A percentile compares a stretch with the other conserved stretches of the same genome.
phyloP scores from a whole-genome alignment of 2,113 vertebrate genomes.

The Callopanchax toddi region DNA sequence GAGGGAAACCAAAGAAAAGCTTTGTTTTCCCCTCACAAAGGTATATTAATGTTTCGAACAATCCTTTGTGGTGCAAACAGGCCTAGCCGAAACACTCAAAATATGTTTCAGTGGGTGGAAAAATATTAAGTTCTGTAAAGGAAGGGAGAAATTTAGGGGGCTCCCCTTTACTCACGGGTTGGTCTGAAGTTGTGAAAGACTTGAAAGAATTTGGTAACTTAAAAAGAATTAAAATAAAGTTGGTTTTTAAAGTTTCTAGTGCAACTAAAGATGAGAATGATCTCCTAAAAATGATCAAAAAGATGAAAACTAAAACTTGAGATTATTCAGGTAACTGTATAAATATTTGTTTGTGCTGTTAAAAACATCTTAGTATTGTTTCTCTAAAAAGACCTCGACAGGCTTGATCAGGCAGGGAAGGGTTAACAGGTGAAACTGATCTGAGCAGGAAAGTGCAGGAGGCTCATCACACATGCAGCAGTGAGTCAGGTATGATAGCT shows the following conservation, averaged over 20 bases:
- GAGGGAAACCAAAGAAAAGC: background rate
- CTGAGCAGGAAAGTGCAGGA: constrained; percentile 67
- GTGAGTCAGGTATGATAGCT: constrained; percentile 64
- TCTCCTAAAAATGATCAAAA: too few relatives aligned
- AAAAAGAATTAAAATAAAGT: constrained; percentile 9
- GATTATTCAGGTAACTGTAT: background rate
- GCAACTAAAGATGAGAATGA: too few relatives aligned
- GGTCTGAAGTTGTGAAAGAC: constrained; percentile 21
- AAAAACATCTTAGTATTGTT: background rate
- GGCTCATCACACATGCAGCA: constrained; percentile 37
- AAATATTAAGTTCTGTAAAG: constrained; percentile 54
- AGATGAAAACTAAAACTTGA: background rate
- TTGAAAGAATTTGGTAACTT: constrained; percentile 15
- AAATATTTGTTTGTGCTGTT: background rate
- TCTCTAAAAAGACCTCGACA: background rate
- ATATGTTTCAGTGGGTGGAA: constrained; percentile 60
- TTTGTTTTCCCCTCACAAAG: background rate
- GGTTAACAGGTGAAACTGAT: constrained; percentile 66
- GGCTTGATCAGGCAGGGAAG: constrained; percentile 38
- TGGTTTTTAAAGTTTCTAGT: background rate
- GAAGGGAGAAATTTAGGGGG: constrained; percentile 74
- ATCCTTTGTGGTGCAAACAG: constrained; percentile 20
- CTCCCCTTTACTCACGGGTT: constrained; percentile 56
- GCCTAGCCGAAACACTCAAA: constrained; percentile 46
- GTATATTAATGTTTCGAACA: constrained; percentile 16